Percentiles rank a stretch among this genome's conserved stretches.
Conservation (phyloP, 2,888 invertebrate species). For the Macrophya annulata region DNA sequence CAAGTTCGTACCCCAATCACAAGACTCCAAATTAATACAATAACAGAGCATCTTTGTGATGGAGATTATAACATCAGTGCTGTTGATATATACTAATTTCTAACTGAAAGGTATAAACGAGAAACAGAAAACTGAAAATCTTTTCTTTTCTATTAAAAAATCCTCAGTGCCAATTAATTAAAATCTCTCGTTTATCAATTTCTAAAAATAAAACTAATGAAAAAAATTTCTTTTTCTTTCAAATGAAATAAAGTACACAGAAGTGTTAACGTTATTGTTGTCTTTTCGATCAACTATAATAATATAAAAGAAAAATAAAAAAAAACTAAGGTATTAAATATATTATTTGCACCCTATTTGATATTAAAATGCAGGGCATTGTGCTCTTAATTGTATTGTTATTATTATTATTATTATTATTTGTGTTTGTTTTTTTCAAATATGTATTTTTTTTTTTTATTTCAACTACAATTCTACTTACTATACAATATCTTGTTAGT, state of each 20-base stretch:
- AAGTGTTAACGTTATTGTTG: not conserved
- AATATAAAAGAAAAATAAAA: not conserved
- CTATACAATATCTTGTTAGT: conserved; percentile 75
- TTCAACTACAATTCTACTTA: conserved; percentile 74
- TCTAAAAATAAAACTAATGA: not conserved
- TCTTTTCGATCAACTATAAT: conserved; percentile 29
- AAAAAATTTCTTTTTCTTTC: not conserved
- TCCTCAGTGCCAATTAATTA: not conserved
- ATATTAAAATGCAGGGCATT: conserved; percentile 65
- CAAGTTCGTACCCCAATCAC: not conserved
- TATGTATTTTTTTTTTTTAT: conserved; percentile 74
- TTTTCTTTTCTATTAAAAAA: not conserved
- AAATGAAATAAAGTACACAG: not conserved
- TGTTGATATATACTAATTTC: not conserved
- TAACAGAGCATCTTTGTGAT: not conserved
- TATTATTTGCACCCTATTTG: conserved; percentile 38
- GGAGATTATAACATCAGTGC: conserved; percentile 7
- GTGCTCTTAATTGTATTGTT: conserved; percentile 61
- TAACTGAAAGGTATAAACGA: not conserved
- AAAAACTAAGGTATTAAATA: conserved; percentile 27
- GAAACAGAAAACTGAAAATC: not conserved
- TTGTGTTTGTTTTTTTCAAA: conserved; percentile 66
- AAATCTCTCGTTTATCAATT: conserved; percentile 1
- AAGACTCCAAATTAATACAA: not conserved
- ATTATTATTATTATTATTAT: conserved; percentile 62